Evolutionary conservation across 2,797 vertebrate genomes (phyloP).

Genomic region (Sitta carolinensis): DNA sequence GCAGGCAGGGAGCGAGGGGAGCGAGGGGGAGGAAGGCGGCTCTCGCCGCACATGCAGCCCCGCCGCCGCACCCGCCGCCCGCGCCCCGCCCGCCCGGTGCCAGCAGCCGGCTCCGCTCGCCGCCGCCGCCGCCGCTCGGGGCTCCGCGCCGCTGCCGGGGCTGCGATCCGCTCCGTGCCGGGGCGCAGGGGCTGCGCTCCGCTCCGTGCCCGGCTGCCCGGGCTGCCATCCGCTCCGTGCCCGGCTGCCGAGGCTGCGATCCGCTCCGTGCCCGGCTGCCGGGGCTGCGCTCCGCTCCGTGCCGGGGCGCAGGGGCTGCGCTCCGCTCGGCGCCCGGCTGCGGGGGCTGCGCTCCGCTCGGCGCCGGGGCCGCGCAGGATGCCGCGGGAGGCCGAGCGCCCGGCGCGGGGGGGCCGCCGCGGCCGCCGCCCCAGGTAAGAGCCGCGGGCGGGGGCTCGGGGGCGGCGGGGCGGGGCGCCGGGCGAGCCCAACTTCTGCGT

Average conservation of each 20-base stretch:
- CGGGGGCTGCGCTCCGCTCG: not conserved
- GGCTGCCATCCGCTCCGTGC: not conserved
- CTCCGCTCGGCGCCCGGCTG: not conserved
- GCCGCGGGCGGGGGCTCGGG: not conserved
- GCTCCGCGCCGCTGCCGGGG: not conserved
- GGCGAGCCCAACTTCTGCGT: not conserved
- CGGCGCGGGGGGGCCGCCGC: not conserved
- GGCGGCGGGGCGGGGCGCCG: not conserved
- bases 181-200: not conserved
- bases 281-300: not conserved
- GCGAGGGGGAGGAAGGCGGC: slow-evolving; percentile 49
- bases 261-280: not conserved
- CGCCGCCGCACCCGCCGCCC: slow-evolving; percentile 48
- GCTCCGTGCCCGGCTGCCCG: not conserved
- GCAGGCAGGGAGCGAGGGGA: slow-evolving; percentile 44
- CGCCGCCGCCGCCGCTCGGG: not conserved
- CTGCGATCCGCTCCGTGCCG: not conserved
- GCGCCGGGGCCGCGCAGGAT: not conserved
- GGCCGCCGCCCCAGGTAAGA: slow-evolving; percentile 52
- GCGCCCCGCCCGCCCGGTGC: slow-evolving; percentile 35
- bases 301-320: too few species aligned
- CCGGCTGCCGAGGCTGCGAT: not conserved
- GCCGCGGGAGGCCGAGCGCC: slow-evolving; percentile 25
- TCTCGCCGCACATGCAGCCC: slow-evolving; percentile 58
- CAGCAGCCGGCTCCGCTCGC: not conserved